These are phyloP conservation scores for Pristis pectinata DNA, from an alignment of 2,797 vertebrate species.

Conservation along the genomic window DNA sequence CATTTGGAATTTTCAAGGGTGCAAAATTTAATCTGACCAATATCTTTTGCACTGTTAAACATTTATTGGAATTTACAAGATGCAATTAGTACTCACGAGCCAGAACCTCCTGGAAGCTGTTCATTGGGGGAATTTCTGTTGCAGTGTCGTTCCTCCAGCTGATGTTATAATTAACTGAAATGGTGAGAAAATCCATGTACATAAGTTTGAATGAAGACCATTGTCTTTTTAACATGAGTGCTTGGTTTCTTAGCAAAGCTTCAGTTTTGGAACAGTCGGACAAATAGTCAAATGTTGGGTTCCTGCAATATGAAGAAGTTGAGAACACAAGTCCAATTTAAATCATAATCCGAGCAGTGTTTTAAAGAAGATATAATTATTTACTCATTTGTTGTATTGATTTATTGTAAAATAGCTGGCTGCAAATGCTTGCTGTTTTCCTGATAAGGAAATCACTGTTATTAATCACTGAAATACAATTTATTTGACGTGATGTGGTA, in stretches of 20 bases:
- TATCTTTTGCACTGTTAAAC: background rate
- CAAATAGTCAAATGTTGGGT: background rate
- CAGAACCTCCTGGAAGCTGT: background rate
- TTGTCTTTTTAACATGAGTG: background rate
- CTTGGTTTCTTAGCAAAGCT: background rate
- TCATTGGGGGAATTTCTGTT: background rate
- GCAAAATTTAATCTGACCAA: constrained; percentile 10
- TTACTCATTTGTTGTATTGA: background rate
- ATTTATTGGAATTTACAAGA: background rate
- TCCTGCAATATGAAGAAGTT: background rate
- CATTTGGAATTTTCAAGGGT: background rate
- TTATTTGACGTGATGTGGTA: background rate
- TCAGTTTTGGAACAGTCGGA: background rate
- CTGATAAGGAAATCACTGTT: constrained; percentile 7
- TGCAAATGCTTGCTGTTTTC: background rate
- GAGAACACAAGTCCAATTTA: background rate
- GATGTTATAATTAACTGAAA: background rate
- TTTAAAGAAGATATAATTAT: constrained; percentile 29
- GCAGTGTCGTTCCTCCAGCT: background rate
- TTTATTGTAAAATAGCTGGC: constrained; percentile 12
- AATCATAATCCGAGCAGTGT: background rate
- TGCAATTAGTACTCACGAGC: background rate
- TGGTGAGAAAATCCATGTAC: background rate
- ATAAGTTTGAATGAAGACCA: background rate
- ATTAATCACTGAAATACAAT: constrained; percentile 25